A percentile compares a stretch with the other conserved stretches of the same genome.
Evolutionary conservation across 2,797 vertebrate genomes (phyloP).

Genomic region (Hyperoplus immaculatus): DNA sequence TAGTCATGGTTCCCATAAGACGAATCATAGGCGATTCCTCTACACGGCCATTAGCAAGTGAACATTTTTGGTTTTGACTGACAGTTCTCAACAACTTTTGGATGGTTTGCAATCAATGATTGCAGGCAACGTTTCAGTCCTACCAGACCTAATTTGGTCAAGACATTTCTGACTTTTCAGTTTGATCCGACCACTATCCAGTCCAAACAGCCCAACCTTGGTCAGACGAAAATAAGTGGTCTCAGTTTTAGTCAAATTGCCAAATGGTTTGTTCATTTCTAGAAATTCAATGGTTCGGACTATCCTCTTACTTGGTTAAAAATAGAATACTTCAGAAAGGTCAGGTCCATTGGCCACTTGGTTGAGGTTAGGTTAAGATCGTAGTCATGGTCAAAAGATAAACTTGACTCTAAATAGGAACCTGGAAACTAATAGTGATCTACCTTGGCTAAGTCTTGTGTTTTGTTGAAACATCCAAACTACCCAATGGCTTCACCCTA

Average conservation of each 20-base stretch:
- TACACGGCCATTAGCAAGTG: background rate
- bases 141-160: background rate
- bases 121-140: no score
- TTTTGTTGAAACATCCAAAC: background rate
- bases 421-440: background rate
- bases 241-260: background rate
- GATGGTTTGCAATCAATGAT: background rate
- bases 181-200: no score
- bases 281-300: background rate
- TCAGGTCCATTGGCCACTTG: no score
- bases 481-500: background rate
- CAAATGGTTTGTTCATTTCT: no score
- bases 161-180: background rate
- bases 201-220: no score
- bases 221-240: background rate
- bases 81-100: background rate
- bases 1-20: no score
- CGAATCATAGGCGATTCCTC: no score
- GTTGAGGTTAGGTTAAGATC: background rate
- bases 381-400: background rate
- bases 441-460: background rate
- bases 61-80: background rate
- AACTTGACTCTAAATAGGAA: background rate
- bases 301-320: no score
- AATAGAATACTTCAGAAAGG: no score